Base-by-base conservation (phyloP, 2,113 vertebrate genomes). In the Pithys albifrons region DNA sequence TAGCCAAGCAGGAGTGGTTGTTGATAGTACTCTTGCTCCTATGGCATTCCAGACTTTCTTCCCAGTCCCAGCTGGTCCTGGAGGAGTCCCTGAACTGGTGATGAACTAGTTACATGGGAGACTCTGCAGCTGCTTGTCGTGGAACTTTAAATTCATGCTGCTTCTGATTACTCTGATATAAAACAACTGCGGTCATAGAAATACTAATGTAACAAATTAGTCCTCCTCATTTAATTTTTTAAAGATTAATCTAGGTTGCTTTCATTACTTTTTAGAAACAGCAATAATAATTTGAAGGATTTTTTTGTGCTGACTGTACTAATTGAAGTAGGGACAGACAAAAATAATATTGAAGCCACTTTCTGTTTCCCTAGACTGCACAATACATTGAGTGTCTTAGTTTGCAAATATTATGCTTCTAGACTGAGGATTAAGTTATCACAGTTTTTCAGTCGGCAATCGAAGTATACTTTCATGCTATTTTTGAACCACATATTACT, bases 391-490 rank as follows among this genome's bases (percentile, higher is more conserved):
- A 79, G 20, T 92, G 54, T 89, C 65, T 61, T 93, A 80, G 70
- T 91, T 92, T 93, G 85, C 82, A 94, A 94, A 94, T 94, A 93
- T 64, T 88, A 12, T 71, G 31, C 65, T 92, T 96, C 77, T 86
- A 57, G 45, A 69, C 2, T 52, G 52, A 78, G 28, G 45, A 94
- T 93, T 80, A 83, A 85, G 61, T 83, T 95, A 77, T 74, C 75
- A 77, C 66, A 81, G 57, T 96, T 46, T 88, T 93, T 89, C 79
- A 84, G 85, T 83, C 43, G 77, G 57, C 55, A 93, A 43, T 6
- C 89, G 79, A 94, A 80, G 58, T 93, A 61, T 87, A 80, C 75
- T 94, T 96, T 88, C 45, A 81, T 93, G 71, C 27, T 85, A 37
- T 14, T 83, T 95, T 89, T 80, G 72, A 90, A 65, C 90, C 64